phyloP scores from a whole-genome alignment of 2,797 vertebrate species.

The Ctenosaura bakeri region DNA sequence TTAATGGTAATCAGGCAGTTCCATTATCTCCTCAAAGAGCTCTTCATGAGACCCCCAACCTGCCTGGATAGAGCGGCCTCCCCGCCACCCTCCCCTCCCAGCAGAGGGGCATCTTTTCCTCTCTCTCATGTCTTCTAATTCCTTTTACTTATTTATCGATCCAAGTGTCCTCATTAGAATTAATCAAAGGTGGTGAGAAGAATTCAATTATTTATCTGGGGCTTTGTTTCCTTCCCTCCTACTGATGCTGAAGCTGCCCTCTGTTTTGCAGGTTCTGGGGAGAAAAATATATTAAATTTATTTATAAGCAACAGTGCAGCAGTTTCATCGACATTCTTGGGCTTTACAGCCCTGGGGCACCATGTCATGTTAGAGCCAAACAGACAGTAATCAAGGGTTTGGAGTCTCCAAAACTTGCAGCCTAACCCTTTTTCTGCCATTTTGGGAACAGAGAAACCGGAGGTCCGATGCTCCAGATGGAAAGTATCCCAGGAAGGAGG shows the following conservation, averaged over 20 bases:
- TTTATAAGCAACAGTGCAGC: neutral
- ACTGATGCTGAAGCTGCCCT: too few relatives aligned
- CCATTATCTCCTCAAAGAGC: neutral
- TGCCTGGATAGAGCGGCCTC: too few relatives aligned
- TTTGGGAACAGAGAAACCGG: neutral
- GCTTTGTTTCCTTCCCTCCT: neutral
- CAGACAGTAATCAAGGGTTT: neutral
- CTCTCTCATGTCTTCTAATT: neutral
- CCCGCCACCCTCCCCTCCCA: neutral
- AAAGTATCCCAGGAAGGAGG: too few relatives aligned
- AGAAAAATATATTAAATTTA: neutral
- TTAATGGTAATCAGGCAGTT: neutral
- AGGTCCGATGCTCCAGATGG: too few relatives aligned
- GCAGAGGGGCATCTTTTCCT: neutral
- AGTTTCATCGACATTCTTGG: neutral
- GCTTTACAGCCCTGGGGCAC: too few relatives aligned
- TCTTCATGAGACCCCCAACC: neutral
- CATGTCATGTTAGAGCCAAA: neutral
- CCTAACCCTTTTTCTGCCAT: too few relatives aligned
- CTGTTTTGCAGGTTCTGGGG: neutral
- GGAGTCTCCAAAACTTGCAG: neutral
- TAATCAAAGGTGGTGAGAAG: neutral
- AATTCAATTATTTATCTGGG: neutral
- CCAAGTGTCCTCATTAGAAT: slow-evolving; percentile 13
- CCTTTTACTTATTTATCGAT: slow-evolving; percentile 3